Conservation (phyloP, 2,888 invertebrate genomes). For the Caenorhabditis macrosperma region DNA sequence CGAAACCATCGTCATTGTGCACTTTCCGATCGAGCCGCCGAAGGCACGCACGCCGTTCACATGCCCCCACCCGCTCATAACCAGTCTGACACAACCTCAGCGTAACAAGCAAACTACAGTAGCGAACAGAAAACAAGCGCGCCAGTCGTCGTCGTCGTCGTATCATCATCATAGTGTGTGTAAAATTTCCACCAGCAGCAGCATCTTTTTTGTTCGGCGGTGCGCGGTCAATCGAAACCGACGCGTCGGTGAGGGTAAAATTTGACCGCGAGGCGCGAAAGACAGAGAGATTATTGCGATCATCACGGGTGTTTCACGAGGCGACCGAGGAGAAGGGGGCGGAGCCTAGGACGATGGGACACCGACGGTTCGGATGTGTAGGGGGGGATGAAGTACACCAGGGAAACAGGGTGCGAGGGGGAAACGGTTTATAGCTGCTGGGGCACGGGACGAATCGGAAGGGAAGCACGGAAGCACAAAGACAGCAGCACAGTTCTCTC, state of each 20-base stretch:
- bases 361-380: slow-evolving; percentile 3
- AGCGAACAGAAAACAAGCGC: not conserved
- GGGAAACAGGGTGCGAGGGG: not conserved
- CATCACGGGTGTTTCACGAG: slow-evolving; percentile 51
- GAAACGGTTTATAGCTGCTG: slow-evolving; percentile 16
- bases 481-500: not conserved
- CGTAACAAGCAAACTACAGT: slow-evolving; percentile 37
- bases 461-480: not conserved
- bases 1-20: not conserved
- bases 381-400: slow-evolving; percentile 1
- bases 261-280: slow-evolving; percentile 8
- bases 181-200: not conserved
- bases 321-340: slow-evolving; percentile 37
- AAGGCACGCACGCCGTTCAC: not conserved
- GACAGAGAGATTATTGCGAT: slow-evolving; percentile 29
- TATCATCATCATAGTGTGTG: not conserved
- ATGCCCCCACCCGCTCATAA: slow-evolving; percentile 5
- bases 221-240: slow-evolving; percentile 9
- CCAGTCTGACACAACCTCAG: slow-evolving; percentile 18
- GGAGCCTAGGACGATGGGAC: slow-evolving; percentile 15
- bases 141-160: not conserved
- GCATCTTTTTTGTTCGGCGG: not conserved
- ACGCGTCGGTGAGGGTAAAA: slow-evolving; percentile 37
- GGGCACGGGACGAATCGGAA: not conserved
- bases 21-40: slow-evolving; percentile 13